Percentiles rank a stretch among this genome's conserved stretches.
phyloP scores from a whole-genome alignment of 2,888 invertebrate genomes.

The Synergus umbraculus region DNA sequence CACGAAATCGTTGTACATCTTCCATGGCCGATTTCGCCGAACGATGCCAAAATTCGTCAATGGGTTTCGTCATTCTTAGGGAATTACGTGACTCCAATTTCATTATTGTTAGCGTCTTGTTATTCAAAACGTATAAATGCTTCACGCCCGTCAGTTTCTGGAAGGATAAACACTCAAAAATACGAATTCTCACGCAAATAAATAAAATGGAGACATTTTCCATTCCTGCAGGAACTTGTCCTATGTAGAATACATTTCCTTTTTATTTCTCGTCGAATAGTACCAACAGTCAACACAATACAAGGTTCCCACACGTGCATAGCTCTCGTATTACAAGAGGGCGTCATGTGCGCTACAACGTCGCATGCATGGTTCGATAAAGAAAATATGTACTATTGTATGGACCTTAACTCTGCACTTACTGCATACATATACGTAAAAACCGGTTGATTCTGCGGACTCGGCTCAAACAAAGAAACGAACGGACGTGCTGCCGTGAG shows the following conservation, averaged over 20 bases:
- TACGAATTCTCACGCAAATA: neutral
- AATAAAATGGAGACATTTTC: neutral
- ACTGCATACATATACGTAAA: slow-evolving; percentile 34
- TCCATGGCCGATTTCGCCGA: slow-evolving; percentile 26
- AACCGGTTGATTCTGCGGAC: slow-evolving; percentile 40
- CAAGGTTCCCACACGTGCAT: slow-evolving; percentile 6
- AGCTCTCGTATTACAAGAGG: slow-evolving; percentile 28
- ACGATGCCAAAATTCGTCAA: slow-evolving; percentile 24
- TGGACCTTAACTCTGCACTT: slow-evolving; percentile 36
- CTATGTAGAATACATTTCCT: neutral
- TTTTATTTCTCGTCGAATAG: slow-evolving; percentile 16
- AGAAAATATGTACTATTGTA: slow-evolving; percentile 23
- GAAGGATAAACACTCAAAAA: neutral
- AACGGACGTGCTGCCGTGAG: slow-evolving; percentile 38
- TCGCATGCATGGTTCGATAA: slow-evolving; percentile 32
- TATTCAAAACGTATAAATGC: no score
- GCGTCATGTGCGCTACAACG: slow-evolving; percentile 38
- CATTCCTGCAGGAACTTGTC: neutral
- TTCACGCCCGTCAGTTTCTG: no score
- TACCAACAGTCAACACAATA: neutral
- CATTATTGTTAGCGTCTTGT: no score
- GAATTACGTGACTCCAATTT: neutral
- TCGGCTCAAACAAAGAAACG: slow-evolving; percentile 33
- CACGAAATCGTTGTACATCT: slow-evolving; percentile 35
- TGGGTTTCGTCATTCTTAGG: slow-evolving; percentile 9